Conservation (phyloP, 2,888 invertebrate species). For the Melinaea marsaeus region DNA sequence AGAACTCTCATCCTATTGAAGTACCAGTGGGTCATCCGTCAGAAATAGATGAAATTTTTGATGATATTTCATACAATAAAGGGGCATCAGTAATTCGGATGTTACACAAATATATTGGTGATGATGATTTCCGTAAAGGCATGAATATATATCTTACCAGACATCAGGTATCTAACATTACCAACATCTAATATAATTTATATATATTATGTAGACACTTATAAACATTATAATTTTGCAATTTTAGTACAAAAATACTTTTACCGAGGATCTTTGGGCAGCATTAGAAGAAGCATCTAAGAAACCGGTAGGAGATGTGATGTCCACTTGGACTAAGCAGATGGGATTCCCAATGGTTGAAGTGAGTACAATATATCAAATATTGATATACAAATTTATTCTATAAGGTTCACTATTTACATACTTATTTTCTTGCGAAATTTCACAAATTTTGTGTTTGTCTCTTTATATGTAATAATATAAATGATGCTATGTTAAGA, state of each 20-base stretch:
- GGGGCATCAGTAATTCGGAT: constrained; percentile 96
- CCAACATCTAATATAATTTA: neutral
- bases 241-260: constrained; percentile 90
- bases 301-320: constrained; percentile 93
- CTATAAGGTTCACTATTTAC: too few species aligned
- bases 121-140: constrained; percentile 93
- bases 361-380: constrained; percentile 45
- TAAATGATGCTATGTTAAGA: too few species aligned
- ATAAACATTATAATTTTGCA: neutral
- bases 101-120: constrained; percentile 95
- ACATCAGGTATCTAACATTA: constrained; percentile 77
- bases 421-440: too few species aligned
- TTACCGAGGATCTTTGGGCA: constrained; percentile 95
- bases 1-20: constrained; percentile 97
- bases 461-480: too few species aligned
- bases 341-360: constrained; percentile 93
- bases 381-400: neutral
- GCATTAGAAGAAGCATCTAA: constrained; percentile 92
- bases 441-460: too few species aligned
- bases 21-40: constrained; percentile 95
- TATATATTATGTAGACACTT: neutral
- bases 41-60: constrained; percentile 98
- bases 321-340: constrained; percentile 98
- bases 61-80: constrained; percentile 97
- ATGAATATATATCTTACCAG: constrained; percentile 93